Evolutionary conservation across 2,113 vertebrate genomes (phyloP).

Genomic region (Lepidothrix coronata): DNA sequence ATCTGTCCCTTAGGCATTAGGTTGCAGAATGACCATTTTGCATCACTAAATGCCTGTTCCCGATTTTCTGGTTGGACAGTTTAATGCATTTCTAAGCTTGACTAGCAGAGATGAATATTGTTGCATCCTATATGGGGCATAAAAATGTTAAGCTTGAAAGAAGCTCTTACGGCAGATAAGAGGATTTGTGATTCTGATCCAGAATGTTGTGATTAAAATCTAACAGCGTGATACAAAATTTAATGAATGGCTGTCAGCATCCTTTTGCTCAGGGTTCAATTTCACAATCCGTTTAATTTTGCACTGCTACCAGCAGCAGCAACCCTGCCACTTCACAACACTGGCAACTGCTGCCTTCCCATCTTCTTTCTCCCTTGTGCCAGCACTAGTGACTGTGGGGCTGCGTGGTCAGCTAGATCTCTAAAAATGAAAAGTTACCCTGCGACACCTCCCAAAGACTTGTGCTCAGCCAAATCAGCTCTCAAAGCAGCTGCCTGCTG

Average conservation of each 20-base stretch:
- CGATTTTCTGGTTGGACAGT: constrained; percentile 67
- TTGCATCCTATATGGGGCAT: constrained; percentile 49
- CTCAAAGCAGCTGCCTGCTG: constrained; percentile 43
- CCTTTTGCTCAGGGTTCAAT: not conserved
- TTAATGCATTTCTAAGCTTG: constrained; percentile 67
- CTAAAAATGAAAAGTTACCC: constrained; percentile 17
- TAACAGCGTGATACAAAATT: constrained; percentile 40
- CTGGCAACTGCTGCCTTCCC: not conserved
- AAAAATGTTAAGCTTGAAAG: constrained; percentile 53
- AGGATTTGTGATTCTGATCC: constrained; percentile 57
- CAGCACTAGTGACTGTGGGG: not conserved
- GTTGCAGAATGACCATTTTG: constrained; percentile 64
- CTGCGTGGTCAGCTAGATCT: constrained; percentile 39
- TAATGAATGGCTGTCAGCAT: constrained; percentile 22
- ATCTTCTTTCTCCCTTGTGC: constrained; percentile 13
- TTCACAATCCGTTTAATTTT: constrained; percentile 39
- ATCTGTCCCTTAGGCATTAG: constrained; percentile 63
- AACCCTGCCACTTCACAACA: not conserved
- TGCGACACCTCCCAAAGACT: not conserved
- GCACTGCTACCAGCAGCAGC: not conserved
- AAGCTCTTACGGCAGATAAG: constrained; percentile 31
- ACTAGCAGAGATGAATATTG: constrained; percentile 63
- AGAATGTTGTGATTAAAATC: constrained; percentile 56
- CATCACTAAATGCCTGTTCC: constrained; percentile 66
- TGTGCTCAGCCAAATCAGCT: constrained; percentile 32